Evolutionary conservation across 2,888 invertebrate species (phyloP), one percentile per base, ranked within the genome.

Genomic region (Subacronicta megacephala): DNA sequence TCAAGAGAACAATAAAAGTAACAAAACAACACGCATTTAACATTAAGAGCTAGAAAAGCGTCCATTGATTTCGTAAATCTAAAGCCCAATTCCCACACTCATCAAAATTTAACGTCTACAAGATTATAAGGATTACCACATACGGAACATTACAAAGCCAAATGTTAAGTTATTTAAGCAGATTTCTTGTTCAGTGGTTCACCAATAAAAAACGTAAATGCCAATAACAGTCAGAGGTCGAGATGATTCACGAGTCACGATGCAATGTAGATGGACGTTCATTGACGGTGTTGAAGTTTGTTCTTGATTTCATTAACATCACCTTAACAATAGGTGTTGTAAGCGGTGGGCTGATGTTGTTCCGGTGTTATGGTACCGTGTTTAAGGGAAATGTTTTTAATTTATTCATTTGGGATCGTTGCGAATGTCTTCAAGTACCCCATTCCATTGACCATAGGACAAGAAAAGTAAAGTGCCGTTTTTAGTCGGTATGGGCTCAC

Each of bases 161-260:
- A 69, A 74, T 69, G 75, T 59, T 65, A 59, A 45, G 64, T 50
- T 47, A 59, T 53, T 67, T 51, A 62, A 64, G 50, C 58, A 45
- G 54, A 58, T 59, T 61, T 51, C 56, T 45, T 49, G 55, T 47
- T 56, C 52, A 60, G 42, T 41, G 41, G 31, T 42, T 46, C 54
- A 13, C 43, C 20, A 46, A 17, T 61, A 77, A 77, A 74, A 77
- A 72, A 66, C 13, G 26, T 66, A 73, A 71, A 73, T 77, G 73
- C 53, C 62, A 69, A n/a, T 62, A 45, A 40, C 51, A 35, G 54
- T 33, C 40, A 58, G 61, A 64, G 62, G 56, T 64, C 54, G 46
- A 38, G 58, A 57, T 62, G 75, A 62, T 50, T 70, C 72, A 72
- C 58, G 51, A 56, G 46, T 70, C 72, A 72, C 58, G 50, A 56